These are phyloP conservation scores for Gulo gulo DNA, from an alignment of 2,113 vertebrate genomes.

Conservation along the genomic window DNA sequence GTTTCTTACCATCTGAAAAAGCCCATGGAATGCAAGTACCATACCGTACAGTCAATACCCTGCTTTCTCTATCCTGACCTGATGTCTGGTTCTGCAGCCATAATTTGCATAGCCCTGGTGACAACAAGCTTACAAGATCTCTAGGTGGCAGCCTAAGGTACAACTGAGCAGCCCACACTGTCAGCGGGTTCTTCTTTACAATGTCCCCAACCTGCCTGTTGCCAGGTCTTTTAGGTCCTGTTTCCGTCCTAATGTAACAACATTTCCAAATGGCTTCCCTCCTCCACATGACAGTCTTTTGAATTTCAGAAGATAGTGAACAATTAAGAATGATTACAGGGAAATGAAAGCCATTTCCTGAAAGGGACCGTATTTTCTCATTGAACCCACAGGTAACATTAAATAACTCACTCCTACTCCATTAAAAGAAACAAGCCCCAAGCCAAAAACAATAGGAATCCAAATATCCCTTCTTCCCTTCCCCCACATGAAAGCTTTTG, in stretches of 20 bases:
- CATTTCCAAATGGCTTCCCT: background rate
- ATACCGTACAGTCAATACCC: background rate
- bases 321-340: slow-evolving; percentile 56
- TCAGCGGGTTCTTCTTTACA: background rate
- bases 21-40: background rate
- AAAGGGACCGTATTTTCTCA: slow-evolving; percentile 31
- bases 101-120: background rate
- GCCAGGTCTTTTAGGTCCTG: background rate
- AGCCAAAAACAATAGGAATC: slow-evolving; percentile 40
- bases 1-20: background rate
- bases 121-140: background rate
- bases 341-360: slow-evolving; percentile 53
- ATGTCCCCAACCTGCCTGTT: background rate
- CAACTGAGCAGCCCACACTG: background rate
- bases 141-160: background rate
- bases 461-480: background rate
- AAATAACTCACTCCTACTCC: slow-evolving; percentile 56
- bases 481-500: background rate
- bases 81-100: background rate
- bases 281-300: slow-evolving; percentile 38
- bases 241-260: background rate
- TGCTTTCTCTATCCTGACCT: background rate
- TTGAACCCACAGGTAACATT: slow-evolving; percentile 53
- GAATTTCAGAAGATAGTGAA: slow-evolving; percentile 54
- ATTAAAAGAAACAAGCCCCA: slow-evolving; percentile 14